Percentiles rank a stretch among this genome's conserved stretches.
Evolutionary conservation across 2,797 vertebrate genomes (phyloP).

Genomic region (Alcedo atthis): DNA sequence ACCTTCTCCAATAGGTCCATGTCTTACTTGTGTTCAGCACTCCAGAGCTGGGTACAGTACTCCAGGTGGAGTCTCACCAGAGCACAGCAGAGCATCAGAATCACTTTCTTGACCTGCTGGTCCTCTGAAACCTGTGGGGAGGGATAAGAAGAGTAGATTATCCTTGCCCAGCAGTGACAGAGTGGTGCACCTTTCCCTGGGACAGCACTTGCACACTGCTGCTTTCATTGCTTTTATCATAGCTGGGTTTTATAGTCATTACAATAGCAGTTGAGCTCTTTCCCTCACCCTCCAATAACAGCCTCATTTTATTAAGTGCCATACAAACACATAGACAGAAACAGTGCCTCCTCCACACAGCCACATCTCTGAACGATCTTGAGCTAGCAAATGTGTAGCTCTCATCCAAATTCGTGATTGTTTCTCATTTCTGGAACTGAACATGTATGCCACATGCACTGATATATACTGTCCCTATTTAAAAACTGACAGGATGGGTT

Average conservation of each 20-base stretch:
- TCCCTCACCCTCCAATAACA: neutral
- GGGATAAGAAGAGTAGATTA: neutral
- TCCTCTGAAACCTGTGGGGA: neutral
- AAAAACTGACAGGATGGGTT: slow-evolving; percentile 9
- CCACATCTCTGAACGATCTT: neutral
- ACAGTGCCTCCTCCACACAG: slow-evolving; percentile 2
- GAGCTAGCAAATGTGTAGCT: slow-evolving; percentile 4
- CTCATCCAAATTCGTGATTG: neutral
- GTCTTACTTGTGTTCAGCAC: neutral
- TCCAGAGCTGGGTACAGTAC: neutral
- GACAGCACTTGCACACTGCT: neutral
- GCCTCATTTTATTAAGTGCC: slow-evolving; percentile 18
- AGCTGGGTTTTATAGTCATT: neutral
- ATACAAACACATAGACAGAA: neutral
- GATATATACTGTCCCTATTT: slow-evolving; percentile 23
- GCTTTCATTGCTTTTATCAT: neutral
- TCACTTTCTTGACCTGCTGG: neutral
- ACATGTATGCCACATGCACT: neutral
- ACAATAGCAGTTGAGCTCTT: neutral
- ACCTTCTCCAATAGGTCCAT: neutral
- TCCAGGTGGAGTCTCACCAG: neutral
- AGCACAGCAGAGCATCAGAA: neutral
- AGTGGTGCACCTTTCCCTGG: neutral
- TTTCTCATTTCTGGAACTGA: slow-evolving; percentile 39
- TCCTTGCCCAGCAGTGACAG: neutral